phyloP scores from a whole-genome alignment of 2,888 invertebrate genomes.

The Doris montereyensis region DNA sequence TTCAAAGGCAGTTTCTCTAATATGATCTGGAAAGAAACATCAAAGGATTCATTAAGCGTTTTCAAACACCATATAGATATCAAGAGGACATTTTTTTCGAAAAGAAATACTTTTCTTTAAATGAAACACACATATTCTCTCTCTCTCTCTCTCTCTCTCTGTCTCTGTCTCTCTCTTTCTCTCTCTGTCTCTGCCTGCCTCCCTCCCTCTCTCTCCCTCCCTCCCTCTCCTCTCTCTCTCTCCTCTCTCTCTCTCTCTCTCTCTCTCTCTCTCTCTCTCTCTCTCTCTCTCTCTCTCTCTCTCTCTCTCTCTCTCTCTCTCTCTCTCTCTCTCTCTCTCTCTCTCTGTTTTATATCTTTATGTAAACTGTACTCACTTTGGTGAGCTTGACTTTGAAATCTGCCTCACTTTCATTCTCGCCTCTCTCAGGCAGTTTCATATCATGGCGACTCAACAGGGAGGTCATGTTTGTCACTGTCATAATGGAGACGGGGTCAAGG shows the following conservation, averaged over 20 bases:
- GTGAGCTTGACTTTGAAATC: not conserved
- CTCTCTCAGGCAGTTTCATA: constrained; percentile 45
- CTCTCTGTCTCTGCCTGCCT: too few species aligned
- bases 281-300: constrained; percentile 25
- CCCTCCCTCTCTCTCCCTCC: too few species aligned
- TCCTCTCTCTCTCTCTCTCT: constrained; percentile 3
- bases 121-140: too few species aligned
- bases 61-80: too few species aligned
- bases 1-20: constrained; percentile 34
- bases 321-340: not conserved
- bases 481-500: constrained; percentile 85
- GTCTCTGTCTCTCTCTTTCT: too few species aligned
- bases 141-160: too few species aligned
- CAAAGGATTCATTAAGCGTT: not conserved
- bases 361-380: not conserved
- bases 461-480: constrained; percentile 83
- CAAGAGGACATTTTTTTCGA: too few species aligned
- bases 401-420: constrained; percentile 45
- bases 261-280: constrained; percentile 22
- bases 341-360: not conserved
- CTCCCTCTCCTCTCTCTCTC: too few species aligned
- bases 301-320: not conserved
- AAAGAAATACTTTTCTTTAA: too few species aligned
- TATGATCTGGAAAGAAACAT: constrained; percentile 17
- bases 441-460: constrained; percentile 54